Percentiles rank a stretch among this genome's conserved stretches.
phyloP scores from a whole-genome alignment of 1,140 invertebrate genomes.

The Vanessa tameamea region DNA sequence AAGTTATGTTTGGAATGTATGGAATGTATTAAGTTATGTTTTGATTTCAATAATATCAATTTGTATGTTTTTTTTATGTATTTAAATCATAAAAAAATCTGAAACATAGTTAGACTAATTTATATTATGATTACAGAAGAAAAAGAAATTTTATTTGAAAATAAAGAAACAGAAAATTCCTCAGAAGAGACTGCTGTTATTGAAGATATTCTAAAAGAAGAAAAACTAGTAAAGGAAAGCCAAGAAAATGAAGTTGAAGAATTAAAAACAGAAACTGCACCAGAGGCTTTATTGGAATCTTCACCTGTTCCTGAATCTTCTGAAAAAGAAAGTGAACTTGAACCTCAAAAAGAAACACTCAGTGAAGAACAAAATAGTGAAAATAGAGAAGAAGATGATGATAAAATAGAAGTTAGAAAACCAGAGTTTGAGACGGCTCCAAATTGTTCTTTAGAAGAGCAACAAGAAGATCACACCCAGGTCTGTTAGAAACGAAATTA shows the following conservation, averaged over 20 bases:
- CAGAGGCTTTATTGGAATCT: background rate
- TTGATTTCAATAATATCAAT: too few species aligned
- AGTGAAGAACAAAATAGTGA: conserved; percentile 25
- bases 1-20: too few species aligned
- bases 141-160: background rate
- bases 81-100: too few species aligned
- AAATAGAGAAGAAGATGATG: conserved; percentile 34
- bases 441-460: conserved; percentile 66
- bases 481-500: conserved; percentile 35
- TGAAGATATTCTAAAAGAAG: conserved; percentile 22
- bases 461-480: conserved; percentile 72
- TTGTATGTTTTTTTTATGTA: too few species aligned
- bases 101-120: too few species aligned
- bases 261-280: conserved; percentile 19
- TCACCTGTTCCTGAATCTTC: background rate
- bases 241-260: conserved; percentile 4
- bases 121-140: conserved; percentile 8
- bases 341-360: background rate
- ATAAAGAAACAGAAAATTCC: background rate
- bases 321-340: conserved; percentile 10
- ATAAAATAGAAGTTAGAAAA: conserved; percentile 56
- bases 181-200: background rate
- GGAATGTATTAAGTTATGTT: too few species aligned
- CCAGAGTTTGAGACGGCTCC: conserved; percentile 73
- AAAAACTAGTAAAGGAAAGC: conserved; percentile 9